Evolutionary conservation across 2,888 invertebrate species (phyloP), one percentile per base, ranked within the genome.

Genomic region (Portevinia maculata): DNA sequence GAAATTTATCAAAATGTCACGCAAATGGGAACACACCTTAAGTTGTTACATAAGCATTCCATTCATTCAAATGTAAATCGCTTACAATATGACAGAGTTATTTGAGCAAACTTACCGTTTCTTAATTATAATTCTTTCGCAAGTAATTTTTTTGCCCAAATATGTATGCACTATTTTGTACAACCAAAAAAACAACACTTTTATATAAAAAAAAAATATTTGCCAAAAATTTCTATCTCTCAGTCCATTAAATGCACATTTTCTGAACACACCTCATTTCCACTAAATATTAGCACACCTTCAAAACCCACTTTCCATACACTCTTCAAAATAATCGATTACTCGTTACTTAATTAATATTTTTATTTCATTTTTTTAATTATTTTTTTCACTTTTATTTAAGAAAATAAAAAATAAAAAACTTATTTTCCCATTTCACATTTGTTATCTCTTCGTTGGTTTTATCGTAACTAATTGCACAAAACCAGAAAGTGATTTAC

Each of bases 381-480:
- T 41, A 11, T 50, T 57, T 73, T 30, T 64, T 50, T 41, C 32
- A 28, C 24, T 46, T 71, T 37, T 65, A 39, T 53, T 67, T 53
- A 30, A 32, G 7, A 30, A 13, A 67, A 46, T 34, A 48, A 15
- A 21, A 9, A 15, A 11, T 62, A 34, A 6, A n/a, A n/a, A n/a
- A 13, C 6, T 15, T 30, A 19, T 59, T 32, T 41, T 41, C 5
- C 32, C 11, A 60, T 62, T 60, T 13, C 65, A 13, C 32, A 34
- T 41, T 9, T 59, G 69, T 69, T 46, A 76, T 83, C 83, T 73
- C 83, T 83, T 83, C 83, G 83, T 83, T 83, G 83, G 83, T 78
- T 78, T 83, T 83, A 78, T 83, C 83, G 83, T 78, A 78, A 83
- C 83, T 83, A 73, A 70, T 65, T 71, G 65, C 64, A 81, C 59